Conservation (phyloP, 2,113 vertebrate species). For the Platysteira castanea region DNA sequence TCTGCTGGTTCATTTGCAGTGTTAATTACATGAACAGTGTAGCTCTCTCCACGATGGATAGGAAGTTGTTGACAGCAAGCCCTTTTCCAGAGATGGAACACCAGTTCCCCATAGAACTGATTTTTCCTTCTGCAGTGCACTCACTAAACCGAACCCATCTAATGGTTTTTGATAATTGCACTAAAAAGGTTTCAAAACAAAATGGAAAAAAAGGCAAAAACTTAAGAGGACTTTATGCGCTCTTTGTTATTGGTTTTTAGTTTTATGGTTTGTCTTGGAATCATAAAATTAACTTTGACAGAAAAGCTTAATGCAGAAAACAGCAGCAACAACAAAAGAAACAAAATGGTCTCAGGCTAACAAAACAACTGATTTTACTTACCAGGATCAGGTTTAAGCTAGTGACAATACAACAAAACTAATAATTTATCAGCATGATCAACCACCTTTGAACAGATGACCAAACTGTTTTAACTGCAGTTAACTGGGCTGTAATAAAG, state of each 20-base stretch:
- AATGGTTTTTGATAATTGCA: constrained; percentile 4
- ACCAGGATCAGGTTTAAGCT: background rate
- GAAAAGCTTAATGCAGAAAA: background rate
- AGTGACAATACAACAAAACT: background rate
- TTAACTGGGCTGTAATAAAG: background rate
- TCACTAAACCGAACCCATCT: background rate
- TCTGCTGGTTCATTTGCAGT: background rate
- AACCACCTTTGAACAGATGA: background rate
- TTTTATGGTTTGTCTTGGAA: background rate
- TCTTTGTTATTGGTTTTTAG: background rate
- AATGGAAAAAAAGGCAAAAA: background rate
- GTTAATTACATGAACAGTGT: background rate
- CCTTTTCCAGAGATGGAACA: background rate
- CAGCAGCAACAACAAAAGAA: background rate
- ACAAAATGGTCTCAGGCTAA: background rate
- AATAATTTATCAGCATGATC: background rate
- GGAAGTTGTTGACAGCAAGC: background rate
- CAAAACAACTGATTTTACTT: background rate
- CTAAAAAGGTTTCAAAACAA: background rate
- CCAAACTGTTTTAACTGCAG: background rate
- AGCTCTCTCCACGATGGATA: background rate
- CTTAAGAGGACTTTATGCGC: background rate
- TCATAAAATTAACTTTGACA: background rate
- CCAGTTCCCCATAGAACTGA: background rate
- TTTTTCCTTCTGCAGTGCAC: background rate